phyloP scores from a whole-genome alignment of 2,797 vertebrate genomes.

The Aphelocoma californica region DNA sequence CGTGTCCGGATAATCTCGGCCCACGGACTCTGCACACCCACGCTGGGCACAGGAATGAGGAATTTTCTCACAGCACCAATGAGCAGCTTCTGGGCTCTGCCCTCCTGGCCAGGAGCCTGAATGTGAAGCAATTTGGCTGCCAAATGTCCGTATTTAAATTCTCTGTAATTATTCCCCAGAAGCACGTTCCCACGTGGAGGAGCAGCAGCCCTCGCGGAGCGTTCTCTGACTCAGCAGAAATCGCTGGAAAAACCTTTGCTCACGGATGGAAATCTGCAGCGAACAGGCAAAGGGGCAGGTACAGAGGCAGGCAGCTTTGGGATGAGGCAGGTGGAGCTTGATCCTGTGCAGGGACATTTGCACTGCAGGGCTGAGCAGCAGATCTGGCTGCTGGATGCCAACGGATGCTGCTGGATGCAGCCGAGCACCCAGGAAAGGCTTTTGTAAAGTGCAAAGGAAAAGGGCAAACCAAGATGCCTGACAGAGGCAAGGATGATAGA shows the following conservation, averaged over 20 bases:
- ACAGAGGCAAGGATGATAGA: not conserved
- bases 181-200: constrained; percentile 15
- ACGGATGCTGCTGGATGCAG: not conserved
- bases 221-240: constrained; percentile 56
- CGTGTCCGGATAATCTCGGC: fast-evolving
- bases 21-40: not conserved
- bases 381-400: not conserved
- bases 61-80: not conserved
- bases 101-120: constrained; percentile 29
- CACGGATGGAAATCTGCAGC: not conserved
- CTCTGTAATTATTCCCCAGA: constrained; percentile 29
- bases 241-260: not conserved
- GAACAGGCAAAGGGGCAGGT: not conserved
- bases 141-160: not conserved
- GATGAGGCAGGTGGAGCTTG: not conserved
- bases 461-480: not conserved
- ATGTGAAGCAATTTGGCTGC: constrained; percentile 50
- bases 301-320: not conserved
- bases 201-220: not conserved
- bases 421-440: fast-evolving
- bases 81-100: constrained; percentile 17
- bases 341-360: fast-evolving
- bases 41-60: not conserved
- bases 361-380: not conserved
- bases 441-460: not conserved